phyloP scores from a whole-genome alignment of 2,797 vertebrate genomes.

The Amniataba percoides region DNA sequence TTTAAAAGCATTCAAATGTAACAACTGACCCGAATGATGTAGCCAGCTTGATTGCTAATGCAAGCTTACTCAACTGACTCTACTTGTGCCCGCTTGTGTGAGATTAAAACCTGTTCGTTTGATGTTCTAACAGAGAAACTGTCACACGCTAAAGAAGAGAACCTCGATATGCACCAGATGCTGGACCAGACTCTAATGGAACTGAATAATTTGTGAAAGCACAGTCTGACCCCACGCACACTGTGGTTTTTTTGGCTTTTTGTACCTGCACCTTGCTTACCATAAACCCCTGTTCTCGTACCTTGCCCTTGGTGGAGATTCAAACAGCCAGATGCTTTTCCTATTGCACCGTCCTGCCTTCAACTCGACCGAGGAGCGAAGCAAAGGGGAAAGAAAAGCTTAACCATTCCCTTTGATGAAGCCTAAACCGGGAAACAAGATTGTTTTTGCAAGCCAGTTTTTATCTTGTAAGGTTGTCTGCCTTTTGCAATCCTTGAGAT shows the following conservation, averaged over 20 bases:
- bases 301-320: slow-evolving; percentile 65
- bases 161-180: slow-evolving; percentile 99
- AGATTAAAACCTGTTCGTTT: slow-evolving; percentile 86
- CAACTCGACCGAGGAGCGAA: slow-evolving; percentile 66
- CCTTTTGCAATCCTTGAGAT: slow-evolving; percentile 70
- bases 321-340: slow-evolving; percentile 71
- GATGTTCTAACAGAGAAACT: slow-evolving; percentile 98
- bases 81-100: slow-evolving; percentile 51
- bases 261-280: slow-evolving; percentile 90
- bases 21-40: slow-evolving; percentile 49
- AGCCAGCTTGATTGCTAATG: slow-evolving; percentile 58
- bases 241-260: slow-evolving; percentile 80
- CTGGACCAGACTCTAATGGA: slow-evolving; percentile 99
- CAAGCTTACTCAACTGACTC: slow-evolving; percentile 56
- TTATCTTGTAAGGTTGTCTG: slow-evolving; percentile 66
- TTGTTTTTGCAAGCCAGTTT: slow-evolving; percentile 64
- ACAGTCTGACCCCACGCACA: slow-evolving; percentile 80
- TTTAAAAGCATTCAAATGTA: slow-evolving; percentile 17
- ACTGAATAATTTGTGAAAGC: slow-evolving; percentile 99
- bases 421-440: slow-evolving; percentile 61
- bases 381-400: slow-evolving; percentile 62
- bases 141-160: slow-evolving; percentile 99
- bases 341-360: slow-evolving; percentile 74
- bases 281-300: slow-evolving; percentile 70
- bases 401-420: slow-evolving; percentile 66